phyloP scores from a whole-genome alignment of 1,140 invertebrate species.

The Drosophila tristis region DNA sequence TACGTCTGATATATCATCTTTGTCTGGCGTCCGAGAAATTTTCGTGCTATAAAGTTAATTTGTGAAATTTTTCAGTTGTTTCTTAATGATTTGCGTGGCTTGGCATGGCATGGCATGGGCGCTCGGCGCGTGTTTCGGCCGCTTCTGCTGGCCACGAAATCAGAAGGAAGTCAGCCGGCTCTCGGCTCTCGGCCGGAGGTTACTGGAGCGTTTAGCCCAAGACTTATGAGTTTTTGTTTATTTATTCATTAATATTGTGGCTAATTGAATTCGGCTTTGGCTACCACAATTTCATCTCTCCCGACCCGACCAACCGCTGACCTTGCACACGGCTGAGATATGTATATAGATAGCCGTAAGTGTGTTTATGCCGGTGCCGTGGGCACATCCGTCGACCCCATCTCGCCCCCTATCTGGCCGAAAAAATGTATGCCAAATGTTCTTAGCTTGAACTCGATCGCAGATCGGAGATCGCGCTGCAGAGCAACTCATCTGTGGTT shows the following conservation, averaged over 20 bases:
- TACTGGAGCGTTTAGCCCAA: constrained; percentile 75
- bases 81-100: constrained; percentile 72
- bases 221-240: constrained; percentile 34
- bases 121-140: not conserved
- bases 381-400: constrained; percentile 41
- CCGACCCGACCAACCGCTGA: constrained; percentile 28
- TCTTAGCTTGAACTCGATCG: constrained; percentile 36
- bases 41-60: constrained; percentile 82
- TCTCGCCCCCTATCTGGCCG: not conserved
- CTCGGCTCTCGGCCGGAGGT: constrained; percentile 59
- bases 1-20: constrained; percentile 29
- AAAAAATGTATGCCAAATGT: constrained; percentile 56
- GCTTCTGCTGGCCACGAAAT: constrained; percentile 30
- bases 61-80: constrained; percentile 71
- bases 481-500: not conserved
- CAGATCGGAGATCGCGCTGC: not conserved
- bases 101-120: constrained; percentile 12
- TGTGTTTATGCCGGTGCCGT: constrained; percentile 30
- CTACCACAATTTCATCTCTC: constrained; percentile 14
- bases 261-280: constrained; percentile 64
- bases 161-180: constrained; percentile 58
- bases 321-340: constrained; percentile 55
- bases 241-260: constrained; percentile 70
- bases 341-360: not conserved
- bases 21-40: constrained; percentile 64